Base-by-base conservation (phyloP, 1,140 invertebrate species). In the Carposina sasakii region DNA sequence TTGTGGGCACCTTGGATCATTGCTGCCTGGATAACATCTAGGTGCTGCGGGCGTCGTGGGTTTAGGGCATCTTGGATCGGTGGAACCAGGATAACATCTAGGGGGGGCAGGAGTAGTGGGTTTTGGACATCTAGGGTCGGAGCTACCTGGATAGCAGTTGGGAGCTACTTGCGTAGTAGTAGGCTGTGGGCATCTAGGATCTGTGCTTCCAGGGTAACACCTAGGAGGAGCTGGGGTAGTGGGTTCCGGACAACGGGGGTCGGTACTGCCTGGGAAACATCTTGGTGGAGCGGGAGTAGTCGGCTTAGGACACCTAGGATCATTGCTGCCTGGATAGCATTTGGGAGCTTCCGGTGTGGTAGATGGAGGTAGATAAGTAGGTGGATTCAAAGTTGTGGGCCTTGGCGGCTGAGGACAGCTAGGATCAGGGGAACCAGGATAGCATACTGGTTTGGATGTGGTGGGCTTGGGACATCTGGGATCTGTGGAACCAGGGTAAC, bases 71-170 rank as follows among this genome's bases (percentile, higher is more conserved):
- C 58, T 33, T 15, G 60, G 40, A 24, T 65, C 63, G 2, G n/a
- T 53, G 16, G 55, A 23, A 4, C 52, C 31, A 50, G 41, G 33
- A 36, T 48, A 28, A 28, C 41, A 49, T 16, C 36, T 49, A 2
- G 47, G 39, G 15, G 47, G 47, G 17, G 3, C 36, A 24, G 26
- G 13, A 33, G 48, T 50, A 12, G 39, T 49, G 12, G 45, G 36
- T 16, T 37, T 53, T 31, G 50, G 50, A 31, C 55, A 57, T 6
- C 74, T 73, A n/a, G 57, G 62, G 17, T 85, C 82, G 0, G 51
- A 67, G 17, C 69, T 72, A 33, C 86, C 86, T 2, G 83, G 83
- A 46, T 67, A 81, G 52, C 85, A 86, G 1, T 23, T 50, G 5
- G 48, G 53, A 33, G 46, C 46, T 22, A 17, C 28, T 2, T 15